Evolutionary conservation across 2,113 vertebrate genomes (phyloP).

Genomic region (Eubucco bourcierii): DNA sequence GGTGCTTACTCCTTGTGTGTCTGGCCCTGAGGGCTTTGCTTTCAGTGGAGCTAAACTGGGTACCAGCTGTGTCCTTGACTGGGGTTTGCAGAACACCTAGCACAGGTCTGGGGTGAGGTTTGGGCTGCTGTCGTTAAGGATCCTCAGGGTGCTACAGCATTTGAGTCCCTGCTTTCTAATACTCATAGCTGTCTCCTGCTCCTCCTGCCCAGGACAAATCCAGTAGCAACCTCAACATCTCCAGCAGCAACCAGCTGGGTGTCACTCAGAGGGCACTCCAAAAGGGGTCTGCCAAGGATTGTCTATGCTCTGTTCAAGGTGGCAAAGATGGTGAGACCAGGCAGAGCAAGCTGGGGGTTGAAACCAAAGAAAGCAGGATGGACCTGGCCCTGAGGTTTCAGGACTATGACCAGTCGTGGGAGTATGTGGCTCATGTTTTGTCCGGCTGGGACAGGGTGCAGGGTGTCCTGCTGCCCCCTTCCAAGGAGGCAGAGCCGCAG

Average conservation of each 20-base stretch:
- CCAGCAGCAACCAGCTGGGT: background rate
- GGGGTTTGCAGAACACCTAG: background rate
- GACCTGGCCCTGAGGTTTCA: slow-evolving; percentile 76
- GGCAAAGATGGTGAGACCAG: slow-evolving; percentile 45
- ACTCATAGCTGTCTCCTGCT: background rate
- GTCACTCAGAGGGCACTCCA: background rate
- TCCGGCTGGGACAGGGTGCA: slow-evolving; percentile 83
- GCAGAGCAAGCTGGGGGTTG: slow-evolving; percentile 5
- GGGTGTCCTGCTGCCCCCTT: slow-evolving; percentile 56
- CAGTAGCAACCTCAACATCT: background rate
- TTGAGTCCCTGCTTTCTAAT: background rate
- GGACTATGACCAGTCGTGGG: slow-evolving; percentile 75
- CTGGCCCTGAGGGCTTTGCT: background rate
- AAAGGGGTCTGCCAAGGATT: slow-evolving; percentile 57
- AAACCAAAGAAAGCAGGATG: no score
- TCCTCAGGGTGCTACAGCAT: background rate
- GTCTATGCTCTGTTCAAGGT: slow-evolving; percentile 1
- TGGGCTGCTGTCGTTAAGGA: background rate
- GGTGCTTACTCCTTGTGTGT: background rate
- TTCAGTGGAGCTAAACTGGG: background rate
- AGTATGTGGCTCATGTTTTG: slow-evolving; percentile 71
- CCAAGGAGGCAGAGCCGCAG: slow-evolving; percentile 31
- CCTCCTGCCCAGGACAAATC: slow-evolving; percentile 5
- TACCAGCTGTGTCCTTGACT: background rate
- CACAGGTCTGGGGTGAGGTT: fast-evolving